These are phyloP conservation scores for Desmophyllum pertusum DNA, from an alignment of 92 coral and sea anemone genomes.

Conservation along the genomic window DNA sequence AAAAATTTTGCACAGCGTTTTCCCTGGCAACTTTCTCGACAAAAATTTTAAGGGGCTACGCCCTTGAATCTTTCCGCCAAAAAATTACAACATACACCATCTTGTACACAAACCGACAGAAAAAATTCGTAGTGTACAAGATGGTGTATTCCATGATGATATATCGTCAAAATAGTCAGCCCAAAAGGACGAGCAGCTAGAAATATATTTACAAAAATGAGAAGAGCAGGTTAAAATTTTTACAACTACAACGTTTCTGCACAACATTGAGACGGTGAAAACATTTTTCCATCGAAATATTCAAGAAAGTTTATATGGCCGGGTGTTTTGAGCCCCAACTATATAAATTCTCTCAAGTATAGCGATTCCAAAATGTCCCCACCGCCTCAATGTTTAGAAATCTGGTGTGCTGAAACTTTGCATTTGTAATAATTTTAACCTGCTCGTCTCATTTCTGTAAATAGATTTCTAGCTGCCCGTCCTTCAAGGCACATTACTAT, in stretches of 20 bases:
- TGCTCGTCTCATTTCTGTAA: not conserved
- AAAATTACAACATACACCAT: not conserved
- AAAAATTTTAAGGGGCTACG: not conserved
- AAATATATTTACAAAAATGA: not conserved
- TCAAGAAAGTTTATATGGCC: not conserved
- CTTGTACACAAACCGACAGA: not conserved
- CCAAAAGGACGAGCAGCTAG: not conserved
- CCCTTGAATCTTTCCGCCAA: not conserved
- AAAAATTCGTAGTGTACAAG: not conserved
- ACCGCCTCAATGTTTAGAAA: not conserved
- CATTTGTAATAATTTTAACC: not conserved
- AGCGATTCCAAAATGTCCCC: not conserved
- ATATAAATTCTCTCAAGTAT: not conserved
- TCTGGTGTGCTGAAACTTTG: not conserved
- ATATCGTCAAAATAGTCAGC: not conserved
- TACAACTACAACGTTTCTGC: not conserved
- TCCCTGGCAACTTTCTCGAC: not conserved
- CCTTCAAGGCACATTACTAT: not conserved
- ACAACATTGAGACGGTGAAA: not conserved
- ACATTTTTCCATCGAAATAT: not conserved
- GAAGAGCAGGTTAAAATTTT: not conserved
- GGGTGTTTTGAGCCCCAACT: not conserved
- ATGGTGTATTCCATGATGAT: not conserved
- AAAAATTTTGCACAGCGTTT: conserved; percentile 17
- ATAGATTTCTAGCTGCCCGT: not conserved